Conservation (phyloP, 2,888 invertebrate species). For the Nemotelus pantherinus region DNA sequence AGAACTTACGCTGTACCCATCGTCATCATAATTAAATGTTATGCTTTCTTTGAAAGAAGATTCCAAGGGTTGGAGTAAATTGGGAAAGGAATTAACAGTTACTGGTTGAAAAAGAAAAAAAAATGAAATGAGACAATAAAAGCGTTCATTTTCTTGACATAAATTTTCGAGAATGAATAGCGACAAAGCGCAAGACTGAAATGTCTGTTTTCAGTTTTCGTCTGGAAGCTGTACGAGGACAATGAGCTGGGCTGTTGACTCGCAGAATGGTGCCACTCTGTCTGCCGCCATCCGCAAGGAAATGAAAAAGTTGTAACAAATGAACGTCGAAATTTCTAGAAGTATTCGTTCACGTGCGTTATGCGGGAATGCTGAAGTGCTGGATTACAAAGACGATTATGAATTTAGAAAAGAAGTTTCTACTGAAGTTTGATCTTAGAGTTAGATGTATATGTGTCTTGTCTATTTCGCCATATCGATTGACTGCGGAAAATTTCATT, state of each 20-base stretch:
- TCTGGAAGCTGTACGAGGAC: slow-evolving; percentile 1
- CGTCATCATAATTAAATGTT: slow-evolving; percentile 34
- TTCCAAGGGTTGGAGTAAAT: background rate
- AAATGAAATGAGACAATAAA: slow-evolving; percentile 1
- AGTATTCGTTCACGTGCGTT: too few relatives aligned
- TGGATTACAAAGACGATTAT: too few relatives aligned
- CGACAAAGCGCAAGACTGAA: background rate
- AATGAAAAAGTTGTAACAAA: background rate
- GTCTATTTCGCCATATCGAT: too few relatives aligned
- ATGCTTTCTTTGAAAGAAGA: background rate
- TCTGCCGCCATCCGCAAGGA: slow-evolving; percentile 12
- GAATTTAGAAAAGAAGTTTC: too few relatives aligned
- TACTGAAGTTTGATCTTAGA: too few relatives aligned
- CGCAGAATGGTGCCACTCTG: background rate
- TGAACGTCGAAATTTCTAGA: background rate
- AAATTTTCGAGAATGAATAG: background rate
- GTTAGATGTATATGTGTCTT: too few relatives aligned
- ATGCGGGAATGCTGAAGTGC: too few relatives aligned
- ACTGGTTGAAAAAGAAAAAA: background rate
- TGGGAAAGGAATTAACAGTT: slow-evolving; percentile 36
- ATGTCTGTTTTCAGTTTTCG: background rate
- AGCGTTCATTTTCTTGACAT: slow-evolving; percentile 13
- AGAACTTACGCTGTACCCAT: too few relatives aligned
- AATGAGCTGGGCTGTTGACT: background rate
- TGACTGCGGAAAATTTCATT: too few relatives aligned